phyloP scores from a whole-genome alignment of 1,140 invertebrate species.

The Piezodorus guildinii region DNA sequence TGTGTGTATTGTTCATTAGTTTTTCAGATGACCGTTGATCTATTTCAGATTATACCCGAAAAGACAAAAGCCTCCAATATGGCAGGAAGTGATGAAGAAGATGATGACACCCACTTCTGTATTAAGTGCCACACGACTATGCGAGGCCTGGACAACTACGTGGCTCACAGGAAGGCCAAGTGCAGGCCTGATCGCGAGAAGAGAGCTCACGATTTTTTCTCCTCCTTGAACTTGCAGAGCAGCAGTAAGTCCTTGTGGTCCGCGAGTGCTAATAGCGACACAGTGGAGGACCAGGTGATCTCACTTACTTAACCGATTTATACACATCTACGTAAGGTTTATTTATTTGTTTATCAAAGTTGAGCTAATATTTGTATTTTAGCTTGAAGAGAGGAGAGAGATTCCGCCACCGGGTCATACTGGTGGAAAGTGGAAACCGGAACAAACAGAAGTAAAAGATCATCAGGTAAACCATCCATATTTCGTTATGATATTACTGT shows the following conservation, averaged over 20 bases:
- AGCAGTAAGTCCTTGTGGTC: constrained; percentile 40
- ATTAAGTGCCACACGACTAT: constrained; percentile 73
- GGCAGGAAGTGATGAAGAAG: constrained; percentile 41
- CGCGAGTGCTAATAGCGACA: too few species aligned
- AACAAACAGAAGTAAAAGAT: constrained; percentile 23
- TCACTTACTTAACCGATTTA: too few species aligned
- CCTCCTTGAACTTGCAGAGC: constrained; percentile 68
- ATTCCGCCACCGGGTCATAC: constrained; percentile 37
- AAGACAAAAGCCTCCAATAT: constrained; percentile 6
- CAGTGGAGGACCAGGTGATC: too few species aligned
- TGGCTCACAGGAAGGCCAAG: constrained; percentile 60
- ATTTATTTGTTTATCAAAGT: too few species aligned
- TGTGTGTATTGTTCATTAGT: too few species aligned
- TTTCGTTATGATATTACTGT: too few species aligned
- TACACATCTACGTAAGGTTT: too few species aligned
- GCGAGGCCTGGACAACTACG: constrained; percentile 65
- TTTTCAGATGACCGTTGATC: too few species aligned
- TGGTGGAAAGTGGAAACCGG: constrained; percentile 54
- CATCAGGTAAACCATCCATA: background rate
- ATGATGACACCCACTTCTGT: constrained; percentile 72
- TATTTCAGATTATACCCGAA: too few species aligned
- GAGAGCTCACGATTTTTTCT: constrained; percentile 69
- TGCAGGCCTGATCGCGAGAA: constrained; percentile 33
- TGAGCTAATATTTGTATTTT: too few species aligned
- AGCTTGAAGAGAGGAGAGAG: constrained; percentile 28